A percentile compares a stretch with the other conserved stretches of the same genome.
These are phyloP conservation scores for Lytechinus pictus DNA, from an alignment of 35 echinoderm and acorn worm species.

Conservation along the genomic window DNA sequence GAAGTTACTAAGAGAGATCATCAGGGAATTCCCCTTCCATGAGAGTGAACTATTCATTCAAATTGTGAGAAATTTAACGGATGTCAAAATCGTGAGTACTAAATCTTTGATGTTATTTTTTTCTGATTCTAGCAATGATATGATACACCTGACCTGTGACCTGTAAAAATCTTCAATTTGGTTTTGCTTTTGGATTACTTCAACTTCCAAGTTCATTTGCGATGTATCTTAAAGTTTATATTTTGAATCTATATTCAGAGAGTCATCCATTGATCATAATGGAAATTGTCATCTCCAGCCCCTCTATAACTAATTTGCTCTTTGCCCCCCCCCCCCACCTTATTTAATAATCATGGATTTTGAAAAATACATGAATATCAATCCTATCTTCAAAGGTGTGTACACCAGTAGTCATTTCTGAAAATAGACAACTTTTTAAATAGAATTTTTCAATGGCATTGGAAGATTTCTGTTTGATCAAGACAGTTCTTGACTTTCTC, in stretches of 20 bases:
- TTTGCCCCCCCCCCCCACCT: too few relatives aligned
- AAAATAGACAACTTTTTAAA: too few relatives aligned
- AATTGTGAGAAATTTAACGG: constrained; percentile 84
- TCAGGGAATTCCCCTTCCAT: constrained; percentile 89
- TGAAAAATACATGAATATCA: too few relatives aligned
- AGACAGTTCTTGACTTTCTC: too few relatives aligned
- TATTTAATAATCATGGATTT: too few relatives aligned
- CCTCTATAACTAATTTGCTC: too few relatives aligned
- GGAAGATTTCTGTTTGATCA: too few relatives aligned
- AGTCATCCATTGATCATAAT: too few relatives aligned
- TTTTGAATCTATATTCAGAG: background rate
- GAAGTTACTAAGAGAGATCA: constrained; percentile 76
- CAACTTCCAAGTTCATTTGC: background rate
- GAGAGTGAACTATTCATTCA: constrained; percentile 79
- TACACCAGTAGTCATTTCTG: too few relatives aligned
- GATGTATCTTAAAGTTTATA: background rate
- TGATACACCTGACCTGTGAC: background rate
- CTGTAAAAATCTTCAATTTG: background rate
- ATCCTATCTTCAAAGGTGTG: too few relatives aligned
- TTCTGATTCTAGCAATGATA: background rate
- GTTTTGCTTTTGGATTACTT: background rate
- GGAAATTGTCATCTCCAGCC: background rate
- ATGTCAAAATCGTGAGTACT: constrained; percentile 72
- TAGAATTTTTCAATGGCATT: too few relatives aligned
- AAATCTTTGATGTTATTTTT: background rate